Conservation (phyloP, 2,113 vertebrate genomes). For the Paradisaea rubra region DNA sequence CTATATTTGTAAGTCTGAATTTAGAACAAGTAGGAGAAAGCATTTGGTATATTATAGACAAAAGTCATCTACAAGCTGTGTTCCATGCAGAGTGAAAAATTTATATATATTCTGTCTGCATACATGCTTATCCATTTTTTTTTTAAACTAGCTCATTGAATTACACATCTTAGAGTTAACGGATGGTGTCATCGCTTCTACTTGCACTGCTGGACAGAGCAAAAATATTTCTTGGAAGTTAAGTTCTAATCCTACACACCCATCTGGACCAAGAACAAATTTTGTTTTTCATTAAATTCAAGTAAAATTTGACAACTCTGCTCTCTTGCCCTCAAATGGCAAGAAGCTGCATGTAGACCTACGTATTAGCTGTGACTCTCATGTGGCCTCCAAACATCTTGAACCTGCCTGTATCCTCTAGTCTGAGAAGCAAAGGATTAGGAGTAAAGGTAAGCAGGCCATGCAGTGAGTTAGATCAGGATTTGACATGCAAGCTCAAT, state of each 20-base stretch:
- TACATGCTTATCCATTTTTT: neutral
- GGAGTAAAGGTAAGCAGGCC: neutral
- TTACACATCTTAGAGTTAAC: neutral
- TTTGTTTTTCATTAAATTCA: neutral
- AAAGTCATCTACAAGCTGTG: slow-evolving; percentile 10
- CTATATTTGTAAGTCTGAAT: slow-evolving; percentile 33
- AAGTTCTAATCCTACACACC: neutral
- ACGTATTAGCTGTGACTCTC: neutral
- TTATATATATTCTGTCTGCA: neutral
- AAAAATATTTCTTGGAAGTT: neutral
- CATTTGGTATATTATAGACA: slow-evolving; percentile 15
- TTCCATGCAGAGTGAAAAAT: neutral
- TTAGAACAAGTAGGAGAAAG: slow-evolving; percentile 53
- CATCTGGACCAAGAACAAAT: neutral
- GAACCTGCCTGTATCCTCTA: neutral
- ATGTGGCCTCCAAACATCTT: neutral
- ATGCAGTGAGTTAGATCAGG: neutral
- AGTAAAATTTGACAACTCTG: neutral
- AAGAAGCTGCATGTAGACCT: neutral
- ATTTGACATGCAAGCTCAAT: neutral
- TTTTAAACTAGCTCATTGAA: neutral
- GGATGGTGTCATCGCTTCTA: neutral
- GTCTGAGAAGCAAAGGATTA: neutral
- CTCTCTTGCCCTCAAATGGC: neutral
- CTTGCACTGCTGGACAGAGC: neutral